A percentile compares a stretch with the other conserved stretches of the same genome.
phyloP scores from a whole-genome alignment of 2,113 vertebrate species.

The Erpornis zantholeuca region DNA sequence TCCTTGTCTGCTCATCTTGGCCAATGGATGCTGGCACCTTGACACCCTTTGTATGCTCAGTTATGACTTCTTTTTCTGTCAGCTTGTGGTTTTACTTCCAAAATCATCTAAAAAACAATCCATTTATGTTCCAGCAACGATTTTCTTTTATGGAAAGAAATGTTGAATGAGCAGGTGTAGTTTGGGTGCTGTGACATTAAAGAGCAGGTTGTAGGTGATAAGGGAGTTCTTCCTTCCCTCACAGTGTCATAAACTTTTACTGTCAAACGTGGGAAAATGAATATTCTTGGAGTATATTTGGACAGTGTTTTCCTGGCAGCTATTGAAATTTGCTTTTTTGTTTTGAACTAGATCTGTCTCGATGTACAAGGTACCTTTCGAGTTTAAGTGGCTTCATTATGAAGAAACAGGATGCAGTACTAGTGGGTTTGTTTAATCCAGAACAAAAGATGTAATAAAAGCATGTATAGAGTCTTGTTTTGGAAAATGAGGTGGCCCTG shows the following conservation, averaged over 20 bases:
- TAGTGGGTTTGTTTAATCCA: not conserved
- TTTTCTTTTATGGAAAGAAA: not conserved
- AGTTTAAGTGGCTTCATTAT: not conserved
- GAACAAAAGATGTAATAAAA: not conserved
- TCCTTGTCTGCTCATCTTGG: not conserved
- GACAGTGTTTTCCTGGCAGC: not conserved
- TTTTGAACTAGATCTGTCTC: not conserved
- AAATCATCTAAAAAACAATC: not conserved
- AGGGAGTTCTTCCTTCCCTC: not conserved
- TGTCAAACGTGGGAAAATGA: not conserved
- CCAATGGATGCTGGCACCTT: not conserved
- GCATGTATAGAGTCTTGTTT: not conserved
- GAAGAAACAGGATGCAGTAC: not conserved
- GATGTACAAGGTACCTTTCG: not conserved
- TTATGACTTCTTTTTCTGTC: not conserved
- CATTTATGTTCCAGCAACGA: accelerated
- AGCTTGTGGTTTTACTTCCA: not conserved
- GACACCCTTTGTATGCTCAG: not conserved
- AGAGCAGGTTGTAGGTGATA: not conserved
- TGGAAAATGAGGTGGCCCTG: constrained; percentile 56
- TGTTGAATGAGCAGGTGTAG: not conserved
- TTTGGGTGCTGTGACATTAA: not conserved
- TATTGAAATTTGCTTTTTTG: not conserved
- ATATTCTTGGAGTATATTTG: not conserved
- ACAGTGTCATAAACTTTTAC: not conserved